Base-by-base conservation (phyloP, 2,888 invertebrate genomes). In the Osmoderma eremita region DNA sequence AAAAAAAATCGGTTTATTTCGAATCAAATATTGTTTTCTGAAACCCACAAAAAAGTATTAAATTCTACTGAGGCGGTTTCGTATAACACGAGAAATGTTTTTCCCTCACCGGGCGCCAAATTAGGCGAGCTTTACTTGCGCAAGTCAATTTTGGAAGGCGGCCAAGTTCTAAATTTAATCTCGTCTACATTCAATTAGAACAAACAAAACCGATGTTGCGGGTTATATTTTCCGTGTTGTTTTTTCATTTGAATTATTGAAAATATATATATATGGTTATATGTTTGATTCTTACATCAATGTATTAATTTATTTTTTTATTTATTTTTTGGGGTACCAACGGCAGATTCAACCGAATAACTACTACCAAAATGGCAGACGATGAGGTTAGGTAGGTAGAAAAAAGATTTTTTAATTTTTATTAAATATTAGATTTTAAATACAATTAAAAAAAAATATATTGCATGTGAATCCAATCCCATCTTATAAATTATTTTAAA, bases 301-400 rank as follows among this genome's bases (percentile, higher is more conserved):
- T 62, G 18, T 38, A 36, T 17, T 51, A 39, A 58, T 53, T 36
- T 30, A 6, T 39, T 39, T 56, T 49, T 66, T 67, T 38, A 2
- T 86, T 71, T 68, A 62, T 65, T 69, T 58, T 63, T 65, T 63
- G n/a, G 69, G 69, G 69, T 70, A 74, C 88, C 87, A 71, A 83
- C 89, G 88, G 85, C 24, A 86, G 85, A 83, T 83, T 83, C 82
- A 83, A 81, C 79, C 82, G 84, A 85, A 83, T 84, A 82, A 74
- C 78, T 75, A 75, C 70, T 87, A 92, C 82, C 86, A 94, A 30
- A 30, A 30, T 94, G 94, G 93, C 93, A 88, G 94, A 94, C 89
- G 94, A 94, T 89, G 94, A 94, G 88, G 94, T 94, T 88, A 93
- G 94, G 93, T 94, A 87, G 85, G 92, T 88, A 85, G n/a, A 67